These are phyloP conservation scores for Eptatretus atami DNA, from an alignment of 2,797 vertebrate species.

Conservation along the genomic window DNA sequence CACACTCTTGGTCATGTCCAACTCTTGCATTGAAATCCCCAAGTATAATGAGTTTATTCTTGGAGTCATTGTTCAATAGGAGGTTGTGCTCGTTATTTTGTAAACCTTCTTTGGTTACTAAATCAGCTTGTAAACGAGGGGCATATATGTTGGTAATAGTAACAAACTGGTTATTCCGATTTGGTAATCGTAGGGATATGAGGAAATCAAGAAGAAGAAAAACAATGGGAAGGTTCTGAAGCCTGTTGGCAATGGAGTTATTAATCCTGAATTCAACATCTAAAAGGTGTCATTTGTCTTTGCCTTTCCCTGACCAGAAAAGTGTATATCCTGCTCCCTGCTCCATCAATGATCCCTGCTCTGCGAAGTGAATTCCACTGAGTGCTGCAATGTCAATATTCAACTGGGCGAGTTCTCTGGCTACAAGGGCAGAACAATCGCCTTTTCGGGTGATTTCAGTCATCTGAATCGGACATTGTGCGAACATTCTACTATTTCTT, in stretches of 20 bases:
- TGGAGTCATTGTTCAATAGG: background rate
- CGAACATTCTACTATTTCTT: background rate
- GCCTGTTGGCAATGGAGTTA: background rate
- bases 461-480: background rate
- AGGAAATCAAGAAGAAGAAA: no score
- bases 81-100: background rate
- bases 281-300: background rate
- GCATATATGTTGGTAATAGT: background rate
- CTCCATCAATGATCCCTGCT: background rate
- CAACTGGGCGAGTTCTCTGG: background rate
- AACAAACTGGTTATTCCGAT: background rate
- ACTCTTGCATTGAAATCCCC: conserved; percentile 1
- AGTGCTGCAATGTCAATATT: conserved; percentile 1
- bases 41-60: background rate
- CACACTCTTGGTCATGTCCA: background rate
- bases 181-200: background rate
- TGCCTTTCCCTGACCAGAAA: conserved; percentile 1
- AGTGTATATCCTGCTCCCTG: background rate
- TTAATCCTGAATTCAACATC: background rate
- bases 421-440: background rate
- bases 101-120: background rate
- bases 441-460: background rate
- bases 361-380: background rate
- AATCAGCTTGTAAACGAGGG: background rate
- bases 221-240: background rate